phyloP scores from a whole-genome alignment of 2,888 invertebrate genomes.

The Heliconius ismenius region DNA sequence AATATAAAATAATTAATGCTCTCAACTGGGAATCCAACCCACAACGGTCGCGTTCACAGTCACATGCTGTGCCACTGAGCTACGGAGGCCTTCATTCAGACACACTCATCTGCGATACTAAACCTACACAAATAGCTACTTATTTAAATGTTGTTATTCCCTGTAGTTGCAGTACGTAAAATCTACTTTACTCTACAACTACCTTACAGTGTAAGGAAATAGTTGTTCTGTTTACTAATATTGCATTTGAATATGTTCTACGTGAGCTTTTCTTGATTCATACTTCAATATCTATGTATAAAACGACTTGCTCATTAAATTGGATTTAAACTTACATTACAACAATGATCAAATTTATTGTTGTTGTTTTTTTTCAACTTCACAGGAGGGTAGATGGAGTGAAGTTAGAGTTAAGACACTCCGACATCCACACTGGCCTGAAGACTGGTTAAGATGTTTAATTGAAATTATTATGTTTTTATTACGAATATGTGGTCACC shows the following conservation, averaged over 20 bases:
- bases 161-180: neutral
- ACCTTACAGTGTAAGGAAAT: conserved; percentile 3
- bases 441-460: no score
- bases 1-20: no score
- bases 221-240: conserved; percentile 7
- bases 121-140: neutral
- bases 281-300: no score
- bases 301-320: neutral
- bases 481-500: no score
- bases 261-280: neutral
- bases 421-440: no score
- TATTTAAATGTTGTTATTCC: neutral
- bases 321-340: neutral
- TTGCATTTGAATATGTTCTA: neutral
- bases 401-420: no score
- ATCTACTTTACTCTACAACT: neutral
- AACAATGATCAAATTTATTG: neutral
- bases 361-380: neutral
- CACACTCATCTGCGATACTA: no score
- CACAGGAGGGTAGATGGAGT: no score
- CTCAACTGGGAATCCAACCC: no score
- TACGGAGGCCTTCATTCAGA: neutral
- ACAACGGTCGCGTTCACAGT: no score
- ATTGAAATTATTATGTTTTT: no score
- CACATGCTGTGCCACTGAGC: neutral